These are phyloP conservation scores for Picus viridis DNA, from an alignment of 2,797 vertebrate species.

Conservation along the genomic window DNA sequence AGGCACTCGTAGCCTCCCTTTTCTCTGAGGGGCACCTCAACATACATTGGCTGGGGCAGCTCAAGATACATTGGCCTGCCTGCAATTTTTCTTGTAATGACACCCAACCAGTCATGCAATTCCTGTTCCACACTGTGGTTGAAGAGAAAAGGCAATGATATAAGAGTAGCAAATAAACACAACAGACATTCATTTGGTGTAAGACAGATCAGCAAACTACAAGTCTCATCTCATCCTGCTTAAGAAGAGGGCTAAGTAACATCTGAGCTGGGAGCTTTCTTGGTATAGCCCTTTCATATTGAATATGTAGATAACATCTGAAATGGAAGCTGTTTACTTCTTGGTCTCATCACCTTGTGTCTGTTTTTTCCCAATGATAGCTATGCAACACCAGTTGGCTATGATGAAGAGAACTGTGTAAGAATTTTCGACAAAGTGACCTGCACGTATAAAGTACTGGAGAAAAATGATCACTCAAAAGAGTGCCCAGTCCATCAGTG, in stretches of 20 bases:
- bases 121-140: neutral
- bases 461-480: constrained; percentile 38
- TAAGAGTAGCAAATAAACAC: neutral
- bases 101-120: neutral
- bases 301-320: neutral
- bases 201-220: neutral
- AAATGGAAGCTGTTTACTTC: neutral
- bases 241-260: neutral
- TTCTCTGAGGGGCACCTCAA: neutral
- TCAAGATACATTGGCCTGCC: neutral
- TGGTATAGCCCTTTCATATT: neutral
- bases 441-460: constrained; percentile 38
- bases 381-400: accelerated
- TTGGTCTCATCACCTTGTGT: neutral
- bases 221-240: neutral
- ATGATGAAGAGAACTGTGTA: neutral
- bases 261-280: neutral
- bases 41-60: neutral
- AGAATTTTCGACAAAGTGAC: constrained; percentile 12
- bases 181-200: neutral
- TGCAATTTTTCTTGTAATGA: neutral
- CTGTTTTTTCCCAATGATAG: neutral
- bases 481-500: neutral
- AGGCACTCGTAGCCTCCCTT: neutral
- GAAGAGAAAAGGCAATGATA: neutral